Evolutionary conservation across 2,113 vertebrate species (phyloP), one percentile per base, ranked within the genome.

Genomic region (Dicrurus megarhynchus): DNA sequence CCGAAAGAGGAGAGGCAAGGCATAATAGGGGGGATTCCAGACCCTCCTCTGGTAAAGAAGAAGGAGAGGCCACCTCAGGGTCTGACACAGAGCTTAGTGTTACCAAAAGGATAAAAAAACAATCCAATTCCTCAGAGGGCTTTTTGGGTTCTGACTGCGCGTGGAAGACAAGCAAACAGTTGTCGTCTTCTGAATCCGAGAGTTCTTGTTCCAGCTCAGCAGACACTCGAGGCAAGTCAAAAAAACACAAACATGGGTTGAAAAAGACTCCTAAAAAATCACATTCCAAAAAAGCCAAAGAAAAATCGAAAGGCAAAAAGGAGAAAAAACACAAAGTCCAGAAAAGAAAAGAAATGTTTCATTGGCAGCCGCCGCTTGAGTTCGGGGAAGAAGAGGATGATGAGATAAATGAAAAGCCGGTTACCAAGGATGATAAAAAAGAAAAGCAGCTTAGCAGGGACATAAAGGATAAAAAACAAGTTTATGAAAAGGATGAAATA

Each of bases 351-450:
- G 99, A 99, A 81, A 97, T 93, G 2, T 99, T 99, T 89, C 99
- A 99, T 59, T 99, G 99, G 99, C 99, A 99, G 93, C 99, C 99
- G 18, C 99, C 99, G 0, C 96, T 99, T 15, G 99, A 99, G 96
- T 99, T 99, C 22, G 99, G 98, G 13, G 99, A 99, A 16, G 99
- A 99, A 50, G 99, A 99, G 3, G 99, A 99, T 1, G 97, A 98
- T 7, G 95, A 96, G 84, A 84, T 81, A 24, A 91, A 61, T 52
- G 97, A 97, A 65, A 97, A 97, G 55, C 96, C 42, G 0, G 52
- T 89, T 75, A 87, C n/a, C 9, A 96, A 81, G 75, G 93, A 97
- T 16, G 80, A 95, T 35, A 96, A 95, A 68, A 95, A 93, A 63
- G 97, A 94, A 84, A 97, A 95, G 67, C 94, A 92, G 33, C 67